A percentile compares a stretch with the other conserved stretches of the same genome.
These are phyloP conservation scores for Azorinus chamasolen DNA, from an alignment of 2,888 invertebrate species.

Conservation along the genomic window DNA sequence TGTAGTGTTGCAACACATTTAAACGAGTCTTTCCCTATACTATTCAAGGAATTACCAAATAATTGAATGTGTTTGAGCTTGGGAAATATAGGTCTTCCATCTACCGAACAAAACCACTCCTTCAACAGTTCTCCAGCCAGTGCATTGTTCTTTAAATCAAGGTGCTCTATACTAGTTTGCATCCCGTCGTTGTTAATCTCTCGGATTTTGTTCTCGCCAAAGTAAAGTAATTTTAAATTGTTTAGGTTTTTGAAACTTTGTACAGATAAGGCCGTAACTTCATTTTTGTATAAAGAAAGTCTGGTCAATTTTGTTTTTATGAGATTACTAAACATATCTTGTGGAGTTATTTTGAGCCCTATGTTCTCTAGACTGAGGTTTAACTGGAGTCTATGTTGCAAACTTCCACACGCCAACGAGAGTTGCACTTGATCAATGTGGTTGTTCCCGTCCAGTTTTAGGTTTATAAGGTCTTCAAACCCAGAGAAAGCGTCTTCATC, in stretches of 20 bases:
- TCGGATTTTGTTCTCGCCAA: constrained; percentile 8
- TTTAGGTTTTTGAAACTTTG: too few species aligned
- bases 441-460: constrained; percentile 1
- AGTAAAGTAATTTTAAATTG: not conserved
- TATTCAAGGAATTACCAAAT: constrained; percentile 2
- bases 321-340: constrained; percentile 1
- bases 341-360: not conserved
- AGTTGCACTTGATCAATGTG: constrained; percentile 7
- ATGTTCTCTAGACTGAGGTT: not conserved
- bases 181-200: not conserved
- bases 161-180: not conserved
- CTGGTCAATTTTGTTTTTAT: too few species aligned
- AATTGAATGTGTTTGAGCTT: constrained; percentile 4
- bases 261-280: too few species aligned
- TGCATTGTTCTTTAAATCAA: constrained; percentile 1
- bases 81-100: not conserved
- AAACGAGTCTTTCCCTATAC: not conserved
- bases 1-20: constrained; percentile 4
- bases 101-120: constrained; percentile 1
- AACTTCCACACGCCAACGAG: constrained; percentile 2
- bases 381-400: not conserved
- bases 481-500: not conserved
- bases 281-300: too few species aligned
- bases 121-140: not conserved
- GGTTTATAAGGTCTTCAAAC: not conserved